A percentile compares a stretch with the other conserved stretches of the same genome.
These are phyloP conservation scores for Pseudorasbora parva DNA, from an alignment of 2,113 vertebrate species.

Conservation along the genomic window DNA sequence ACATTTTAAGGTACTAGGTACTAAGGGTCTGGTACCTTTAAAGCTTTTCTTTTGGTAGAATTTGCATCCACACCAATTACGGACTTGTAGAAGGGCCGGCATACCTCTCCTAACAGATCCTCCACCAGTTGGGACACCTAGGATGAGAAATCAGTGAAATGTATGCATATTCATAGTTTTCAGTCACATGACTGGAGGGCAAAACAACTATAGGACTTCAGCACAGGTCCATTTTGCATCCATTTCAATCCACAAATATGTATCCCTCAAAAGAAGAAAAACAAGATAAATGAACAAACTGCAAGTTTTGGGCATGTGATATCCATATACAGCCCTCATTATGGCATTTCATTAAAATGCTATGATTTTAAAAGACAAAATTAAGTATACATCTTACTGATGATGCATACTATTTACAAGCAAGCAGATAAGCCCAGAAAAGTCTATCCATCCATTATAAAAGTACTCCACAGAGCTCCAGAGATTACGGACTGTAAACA, in stretches of 20 bases:
- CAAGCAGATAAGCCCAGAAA: too few species aligned
- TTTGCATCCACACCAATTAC: conserved; percentile 52
- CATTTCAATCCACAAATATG: neutral
- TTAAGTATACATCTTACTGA: neutral
- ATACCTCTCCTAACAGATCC: conserved; percentile 80
- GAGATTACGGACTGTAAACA: too few species aligned
- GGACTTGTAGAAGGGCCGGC: conserved; percentile 75
- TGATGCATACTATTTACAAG: too few species aligned
- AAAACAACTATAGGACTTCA: neutral
- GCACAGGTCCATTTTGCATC: too few species aligned
- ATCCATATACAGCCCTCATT: neutral
- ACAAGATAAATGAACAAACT: neutral
- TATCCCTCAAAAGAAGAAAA: neutral
- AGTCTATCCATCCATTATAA: too few species aligned
- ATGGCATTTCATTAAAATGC: neutral
- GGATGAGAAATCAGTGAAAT: neutral
- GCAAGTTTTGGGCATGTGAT: neutral
- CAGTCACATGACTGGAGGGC: neutral
- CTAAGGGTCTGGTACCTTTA: conserved; percentile 66
- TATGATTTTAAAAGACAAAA: neutral
- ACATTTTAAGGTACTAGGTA: neutral
- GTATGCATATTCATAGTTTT: neutral
- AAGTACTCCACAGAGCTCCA: too few species aligned
- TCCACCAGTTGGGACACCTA: conserved; percentile 80
- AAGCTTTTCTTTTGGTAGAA: conserved; percentile 60